Percentiles rank a stretch among this genome's conserved stretches.
Evolutionary conservation across 2,888 invertebrate genomes (phyloP).

Genomic region (Fragum whitleyi): DNA sequence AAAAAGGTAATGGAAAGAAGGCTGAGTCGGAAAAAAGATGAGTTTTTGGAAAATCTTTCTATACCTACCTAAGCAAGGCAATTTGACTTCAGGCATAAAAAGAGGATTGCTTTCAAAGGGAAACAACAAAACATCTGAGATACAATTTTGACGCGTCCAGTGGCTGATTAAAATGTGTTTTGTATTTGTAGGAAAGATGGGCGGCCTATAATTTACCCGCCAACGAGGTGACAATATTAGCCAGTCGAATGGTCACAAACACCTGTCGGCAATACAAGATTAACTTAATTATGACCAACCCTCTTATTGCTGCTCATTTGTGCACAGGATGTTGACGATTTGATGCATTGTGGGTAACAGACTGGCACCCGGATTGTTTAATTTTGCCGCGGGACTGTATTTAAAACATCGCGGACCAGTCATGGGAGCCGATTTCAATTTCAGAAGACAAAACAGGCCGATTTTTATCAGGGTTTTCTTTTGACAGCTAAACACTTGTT

Average conservation of each 20-base stretch:
- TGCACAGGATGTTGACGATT: conserved; percentile 55
- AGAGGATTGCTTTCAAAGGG: not conserved
- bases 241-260: conserved; percentile 48
- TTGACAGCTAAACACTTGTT: conserved; percentile 42
- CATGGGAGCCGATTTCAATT: conserved; percentile 40
- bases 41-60: too few relatives aligned
- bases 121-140: conserved; percentile 27
- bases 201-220: conserved; percentile 56
- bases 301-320: conserved; percentile 57
- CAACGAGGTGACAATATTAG: conserved; percentile 38
- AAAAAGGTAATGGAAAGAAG: too few relatives aligned
- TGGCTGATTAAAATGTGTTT: conserved; percentile 19
- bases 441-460: conserved; percentile 40
- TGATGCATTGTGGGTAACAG: conserved; percentile 63
- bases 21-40: too few relatives aligned
- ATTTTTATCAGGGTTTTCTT: conserved; percentile 44
- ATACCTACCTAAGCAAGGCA: too few relatives aligned
- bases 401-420: conserved; percentile 45
- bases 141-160: not conserved
- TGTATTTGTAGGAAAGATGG: conserved; percentile 6
- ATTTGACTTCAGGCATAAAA: not conserved
- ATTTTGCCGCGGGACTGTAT: conserved; percentile 57
- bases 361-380: conserved; percentile 63
- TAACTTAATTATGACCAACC: conserved; percentile 52
- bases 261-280: conserved; percentile 58